Evolutionary conservation across 2,113 vertebrate species (phyloP), one percentile per base, ranked within the genome.

Genomic region (Tenrec ecaudatus): DNA sequence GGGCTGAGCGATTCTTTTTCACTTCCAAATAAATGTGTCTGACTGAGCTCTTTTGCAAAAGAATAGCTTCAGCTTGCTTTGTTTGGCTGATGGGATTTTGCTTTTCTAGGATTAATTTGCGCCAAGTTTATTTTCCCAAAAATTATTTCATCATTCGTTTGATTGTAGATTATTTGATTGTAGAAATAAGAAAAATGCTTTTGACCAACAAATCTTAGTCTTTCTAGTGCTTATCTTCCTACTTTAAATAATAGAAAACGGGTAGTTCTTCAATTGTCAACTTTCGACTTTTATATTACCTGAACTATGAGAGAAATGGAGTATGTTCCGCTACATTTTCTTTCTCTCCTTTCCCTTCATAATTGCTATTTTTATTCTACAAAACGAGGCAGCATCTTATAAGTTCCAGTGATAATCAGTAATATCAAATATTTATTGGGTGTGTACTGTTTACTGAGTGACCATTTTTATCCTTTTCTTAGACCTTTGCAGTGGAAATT

Each of bases 11-110:
- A 82, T 93, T 66, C 69, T 73, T 95, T 96, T 92, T 82, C 33
- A 84, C 40, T 88, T 94, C 77, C 47, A 83, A 43, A 95, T 91
- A 88, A 92, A 95, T 93, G 60, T 95, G 60, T 68, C 77, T 82
- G 84, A 25, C 47, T 92, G 86, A 92, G 66, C 94, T 82, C 73
- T 84, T 93, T 92, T 84, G 86, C 6, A 57, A 89, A 93, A 92
- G 80, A 96, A 87, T 85, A 79, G 58, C 89, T 87, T 88, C 15
- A 53, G 31, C 36, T 92, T 87, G 77, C 76, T 93, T 66, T 73
- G 14, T 86, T 92, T 89, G 73, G 60, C 68, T 84, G 86, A 88
- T 78, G 38, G 69, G 89, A 14, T 88, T 94, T 96, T 57, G 33
- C 43, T 94, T 94, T 84, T 25, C 17, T 31, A 83, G 64, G 90